Evolutionary conservation across 2,888 invertebrate species (phyloP), one percentile per base, ranked within the genome.

Genomic region (Cerastis rubricosa): DNA sequence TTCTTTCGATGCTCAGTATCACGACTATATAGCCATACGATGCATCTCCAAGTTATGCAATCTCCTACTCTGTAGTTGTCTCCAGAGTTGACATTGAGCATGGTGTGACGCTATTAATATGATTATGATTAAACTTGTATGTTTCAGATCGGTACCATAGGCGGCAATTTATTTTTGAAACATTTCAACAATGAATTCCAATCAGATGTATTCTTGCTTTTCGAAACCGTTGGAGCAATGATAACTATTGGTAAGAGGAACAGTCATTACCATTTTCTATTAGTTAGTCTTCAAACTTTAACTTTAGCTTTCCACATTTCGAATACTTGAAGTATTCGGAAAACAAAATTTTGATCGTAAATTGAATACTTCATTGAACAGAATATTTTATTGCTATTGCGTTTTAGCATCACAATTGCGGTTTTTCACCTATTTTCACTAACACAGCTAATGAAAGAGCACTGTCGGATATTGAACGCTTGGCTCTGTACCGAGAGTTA

Each of bases 101-200:
- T 29, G 22, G 2, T 57, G 57, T n/a, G 7, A 57, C 7, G 14
- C 7, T 6, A 57, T 63, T 29, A 35, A 61, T 63, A 40, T 22
- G 12, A 22, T 64, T 12, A 17, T 43, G 43, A 8, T 47, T 25
- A 14, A 51, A 67, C 17, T 22, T 51, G 0, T 54, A 40, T 54
- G 9, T 91, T 93, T 40, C 89, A 97, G 97, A 94, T 97, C 73
- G 98, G 97, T 54, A 97, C 97, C 7, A 93, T 98, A 76, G 98
- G 97, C 19, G 98, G 98, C 0, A 98, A 98, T 89, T 90, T 98
- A 74, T 97, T 97, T 94, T 97, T 98, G 75, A 98, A 98, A 91
- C 97, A 98, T 88, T 90, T 94, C 14, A 97, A 98, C 85, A 96
- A 94, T 5, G 98, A 98, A 74, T 98, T 98, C 90, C 97, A 97